Evolutionary conservation across 2,888 invertebrate genomes (phyloP), one percentile per base, ranked within the genome.

Genomic region (Sminthurides aquaticus): DNA sequence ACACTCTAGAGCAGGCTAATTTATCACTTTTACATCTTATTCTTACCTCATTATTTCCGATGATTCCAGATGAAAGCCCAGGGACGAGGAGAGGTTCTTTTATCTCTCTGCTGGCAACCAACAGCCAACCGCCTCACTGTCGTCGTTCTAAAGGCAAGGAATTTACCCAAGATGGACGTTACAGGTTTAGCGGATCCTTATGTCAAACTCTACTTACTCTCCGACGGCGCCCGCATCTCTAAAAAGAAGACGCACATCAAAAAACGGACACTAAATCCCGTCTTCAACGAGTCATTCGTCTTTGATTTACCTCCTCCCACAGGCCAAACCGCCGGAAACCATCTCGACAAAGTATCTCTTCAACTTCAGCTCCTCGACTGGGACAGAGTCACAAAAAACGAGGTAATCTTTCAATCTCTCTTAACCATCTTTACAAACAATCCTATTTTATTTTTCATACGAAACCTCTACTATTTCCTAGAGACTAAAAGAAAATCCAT

Each of bases 161-260:
- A 97, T 80, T 83, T 99, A 74, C 97, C 98, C 67, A 94, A 94
- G 81, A 97, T 97, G 94, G 96, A 97, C 81, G 91, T 96, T 71
- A 94, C 95, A 60, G 96, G 96, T 64, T 84, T 96, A 34, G 49
- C 80, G 79, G 98, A 99, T 83, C 98, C 98, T 65, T 95, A 86
- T 80, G 97, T 98, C 58, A 99, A 99, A 81, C 92, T 99, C 80
- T 98, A 98, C 80, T 84, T 98, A 75, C 83, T 96, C 62, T 95
- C 91, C 82, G 95, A 98, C 81, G 92, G 93, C n/a, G 96, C 97
- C 78, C 87, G 97, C 71, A 91, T 98, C 76, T 93, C 95, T 58
- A 99, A 98, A 84, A 97, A 97, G 85, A 97, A 98, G 84, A 98
- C 98, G 0, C 97, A 97, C 79, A 96, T 98, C 58, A 97, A 97